Conservation (phyloP, 2,113 vertebrate genomes). For the Anhinga rufa region DNA sequence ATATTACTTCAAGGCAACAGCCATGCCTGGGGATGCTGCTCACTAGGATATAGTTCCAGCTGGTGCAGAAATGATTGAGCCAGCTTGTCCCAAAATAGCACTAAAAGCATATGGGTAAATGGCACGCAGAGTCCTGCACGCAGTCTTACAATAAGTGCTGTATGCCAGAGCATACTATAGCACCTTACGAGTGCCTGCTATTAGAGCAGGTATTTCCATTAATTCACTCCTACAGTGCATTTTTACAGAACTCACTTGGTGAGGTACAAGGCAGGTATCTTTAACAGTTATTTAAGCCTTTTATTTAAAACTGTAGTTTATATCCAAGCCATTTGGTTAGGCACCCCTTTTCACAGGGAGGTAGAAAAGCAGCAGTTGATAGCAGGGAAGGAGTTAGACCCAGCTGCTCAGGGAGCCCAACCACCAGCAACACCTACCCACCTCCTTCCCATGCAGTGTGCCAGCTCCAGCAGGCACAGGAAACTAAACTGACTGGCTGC, state of each 20-base stretch:
- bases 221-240: neutral
- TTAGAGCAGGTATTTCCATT: neutral
- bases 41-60: neutral
- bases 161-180: neutral
- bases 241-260: neutral
- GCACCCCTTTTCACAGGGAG: neutral
- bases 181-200: neutral
- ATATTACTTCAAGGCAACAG: neutral
- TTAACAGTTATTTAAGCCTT: neutral
- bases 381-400: neutral
- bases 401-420: neutral
- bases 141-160: neutral
- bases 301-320: neutral
- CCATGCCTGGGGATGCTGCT: neutral
- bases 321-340: neutral
- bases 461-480: neutral
- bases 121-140: neutral
- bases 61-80: slow-evolving; percentile 21
- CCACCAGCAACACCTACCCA: neutral
- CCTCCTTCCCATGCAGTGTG: neutral
- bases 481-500: neutral
- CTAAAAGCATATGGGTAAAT: slow-evolving; percentile 15
- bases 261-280: neutral
- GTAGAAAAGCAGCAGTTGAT: neutral
- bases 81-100: slow-evolving; percentile 45